A percentile compares a stretch with the other conserved stretches of the same genome.
These are phyloP conservation scores for Mellilla xanthometata DNA, from an alignment of 2,888 invertebrate genomes.

Conservation along the genomic window DNA sequence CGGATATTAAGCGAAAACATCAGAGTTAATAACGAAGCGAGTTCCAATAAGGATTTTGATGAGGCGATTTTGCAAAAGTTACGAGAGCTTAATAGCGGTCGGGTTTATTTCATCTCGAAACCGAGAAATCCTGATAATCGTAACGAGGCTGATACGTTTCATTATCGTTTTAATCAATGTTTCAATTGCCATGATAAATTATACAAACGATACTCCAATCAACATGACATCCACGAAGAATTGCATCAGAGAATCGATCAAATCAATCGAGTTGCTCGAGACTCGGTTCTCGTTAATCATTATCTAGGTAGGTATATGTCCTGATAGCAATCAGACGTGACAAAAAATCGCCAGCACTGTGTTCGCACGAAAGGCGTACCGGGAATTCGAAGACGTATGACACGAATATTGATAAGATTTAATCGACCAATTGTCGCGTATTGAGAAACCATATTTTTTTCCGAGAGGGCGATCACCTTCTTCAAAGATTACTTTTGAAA, in stretches of 20 bases:
- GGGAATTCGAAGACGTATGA: conserved; percentile 41
- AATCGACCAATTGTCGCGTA: conserved; percentile 30
- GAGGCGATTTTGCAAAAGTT: conserved; percentile 11
- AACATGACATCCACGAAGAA: not conserved
- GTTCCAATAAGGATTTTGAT: conserved; percentile 15
- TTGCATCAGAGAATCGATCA: conserved; percentile 23
- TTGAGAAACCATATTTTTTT: conserved; percentile 24
- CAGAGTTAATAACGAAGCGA: conserved; percentile 6
- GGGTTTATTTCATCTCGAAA: conserved; percentile 8
- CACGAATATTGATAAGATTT: conserved; percentile 52
- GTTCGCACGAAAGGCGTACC: conserved; percentile 40
- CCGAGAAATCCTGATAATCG: not conserved
- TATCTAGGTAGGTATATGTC: conserved; percentile 32
- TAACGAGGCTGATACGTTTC: not conserved
- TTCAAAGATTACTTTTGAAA: no score
- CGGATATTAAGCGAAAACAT: conserved; percentile 6
- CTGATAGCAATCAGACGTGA: conserved; percentile 45
- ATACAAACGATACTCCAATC: not conserved
- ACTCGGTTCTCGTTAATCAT: conserved; percentile 36
- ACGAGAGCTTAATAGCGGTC: conserved; percentile 8
- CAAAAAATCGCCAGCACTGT: conserved; percentile 46
- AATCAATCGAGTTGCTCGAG: conserved; percentile 33
- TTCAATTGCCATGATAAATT: not conserved
- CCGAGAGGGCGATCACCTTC: conserved; percentile 27
- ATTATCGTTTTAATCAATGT: not conserved